A percentile compares a stretch with the other conserved stretches of the same genome.
Conservation (phyloP, 2,888 invertebrate species). For the Tuberolachnus salignus region DNA sequence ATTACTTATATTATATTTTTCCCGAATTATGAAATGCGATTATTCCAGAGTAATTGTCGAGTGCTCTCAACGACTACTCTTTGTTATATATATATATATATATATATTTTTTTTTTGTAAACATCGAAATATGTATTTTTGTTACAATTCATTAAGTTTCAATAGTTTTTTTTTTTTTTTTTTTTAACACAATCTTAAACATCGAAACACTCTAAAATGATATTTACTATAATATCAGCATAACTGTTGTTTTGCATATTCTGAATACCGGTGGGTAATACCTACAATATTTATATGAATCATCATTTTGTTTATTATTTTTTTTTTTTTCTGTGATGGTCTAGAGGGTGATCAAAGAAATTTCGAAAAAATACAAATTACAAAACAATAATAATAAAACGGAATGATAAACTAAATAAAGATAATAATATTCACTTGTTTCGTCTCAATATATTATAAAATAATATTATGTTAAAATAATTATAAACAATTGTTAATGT, state of each 20-base stretch:
- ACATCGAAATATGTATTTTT: background rate
- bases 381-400: background rate
- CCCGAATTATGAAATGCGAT: background rate
- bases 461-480: conserved; percentile 12
- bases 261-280: background rate
- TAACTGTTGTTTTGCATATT: background rate
- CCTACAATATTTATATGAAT: background rate
- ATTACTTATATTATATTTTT: background rate
- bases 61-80: no score
- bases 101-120: background rate
- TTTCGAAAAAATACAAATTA: no score
- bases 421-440: conserved; percentile 30
- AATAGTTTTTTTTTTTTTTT: background rate
- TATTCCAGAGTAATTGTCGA: background rate
- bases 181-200: background rate
- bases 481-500: conserved; percentile 22
- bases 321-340: background rate
- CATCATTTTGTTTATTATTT: background rate
- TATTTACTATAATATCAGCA: background rate
- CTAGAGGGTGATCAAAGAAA: background rate
- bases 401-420: conserved; percentile 1
- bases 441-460: conserved; percentile 3
- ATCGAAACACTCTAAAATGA: background rate
- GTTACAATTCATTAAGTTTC: background rate
- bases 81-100: no score